These are phyloP conservation scores for Andrena haemorrhoa DNA, from an alignment of 2,888 invertebrate genomes.

Conservation along the genomic window DNA sequence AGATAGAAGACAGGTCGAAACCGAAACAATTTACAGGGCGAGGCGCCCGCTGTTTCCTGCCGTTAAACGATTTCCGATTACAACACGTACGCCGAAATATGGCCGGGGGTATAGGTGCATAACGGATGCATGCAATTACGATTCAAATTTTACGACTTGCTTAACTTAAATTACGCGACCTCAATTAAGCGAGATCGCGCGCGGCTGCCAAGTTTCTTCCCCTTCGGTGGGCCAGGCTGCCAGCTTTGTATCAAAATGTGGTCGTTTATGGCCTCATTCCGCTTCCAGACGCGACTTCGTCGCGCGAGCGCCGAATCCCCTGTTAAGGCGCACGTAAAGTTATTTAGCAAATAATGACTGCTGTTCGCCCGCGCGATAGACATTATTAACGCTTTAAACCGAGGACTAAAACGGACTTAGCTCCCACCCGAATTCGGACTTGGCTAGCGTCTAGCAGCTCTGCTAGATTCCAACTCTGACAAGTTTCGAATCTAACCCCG, in stretches of 20 bases:
- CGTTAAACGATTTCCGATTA: conserved; percentile 69
- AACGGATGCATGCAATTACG: conserved; percentile 74
- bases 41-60: conserved; percentile 53
- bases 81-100: conserved; percentile 42
- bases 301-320: not conserved
- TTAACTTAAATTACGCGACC: conserved; percentile 75
- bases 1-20: conserved; percentile 26
- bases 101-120: conserved; percentile 50
- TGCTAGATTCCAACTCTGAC: too few relatives aligned
- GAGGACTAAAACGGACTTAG: conserved; percentile 8
- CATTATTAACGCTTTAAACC: conserved; percentile 11
- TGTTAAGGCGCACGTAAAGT: conserved; percentile 6
- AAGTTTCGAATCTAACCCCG: too few relatives aligned
- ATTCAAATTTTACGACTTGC: conserved; percentile 75
- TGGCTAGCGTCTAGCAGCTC: conserved; percentile 3
- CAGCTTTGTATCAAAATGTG: conserved; percentile 61
- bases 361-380: conserved; percentile 11
- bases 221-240: conserved; percentile 29
- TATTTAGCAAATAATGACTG: conserved; percentile 25
- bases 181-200: conserved; percentile 73
- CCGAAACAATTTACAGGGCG: conserved; percentile 56
- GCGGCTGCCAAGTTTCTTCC: conserved; percentile 66
- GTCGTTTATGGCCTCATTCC: conserved; percentile 41
- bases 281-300: conserved; percentile 5
- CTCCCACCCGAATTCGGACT: conserved; percentile 20